Conservation (phyloP, 2,113 vertebrate species). For the Prochilodus magdalenae region DNA sequence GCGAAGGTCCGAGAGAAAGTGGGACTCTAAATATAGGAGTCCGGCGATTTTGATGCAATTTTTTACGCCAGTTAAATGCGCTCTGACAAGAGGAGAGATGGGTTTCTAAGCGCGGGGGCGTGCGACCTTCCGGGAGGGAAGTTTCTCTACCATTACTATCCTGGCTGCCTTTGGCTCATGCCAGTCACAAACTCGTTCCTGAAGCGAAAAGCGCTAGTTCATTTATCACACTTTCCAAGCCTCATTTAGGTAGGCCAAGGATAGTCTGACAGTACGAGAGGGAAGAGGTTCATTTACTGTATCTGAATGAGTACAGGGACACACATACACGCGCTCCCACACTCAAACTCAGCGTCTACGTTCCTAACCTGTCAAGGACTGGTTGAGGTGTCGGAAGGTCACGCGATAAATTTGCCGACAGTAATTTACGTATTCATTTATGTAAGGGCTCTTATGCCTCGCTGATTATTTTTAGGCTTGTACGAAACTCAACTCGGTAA, state of each 20-base stretch:
- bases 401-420: slow-evolving; percentile 39
- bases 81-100: slow-evolving; percentile 54
- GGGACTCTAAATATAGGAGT: slow-evolving; percentile 55
- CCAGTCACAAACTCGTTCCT: slow-evolving; percentile 42
- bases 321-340: not conserved
- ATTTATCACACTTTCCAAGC: slow-evolving; percentile 55
- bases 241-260: slow-evolving; percentile 56
- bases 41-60: slow-evolving; percentile 51
- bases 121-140: slow-evolving; percentile 39
- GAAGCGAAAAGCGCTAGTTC: slow-evolving; percentile 39
- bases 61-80: slow-evolving; percentile 57
- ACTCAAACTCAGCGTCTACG: slow-evolving; percentile 12
- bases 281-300: slow-evolving; percentile 41
- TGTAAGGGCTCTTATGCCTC: slow-evolving; percentile 28
- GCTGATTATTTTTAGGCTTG: slow-evolving; percentile 44
- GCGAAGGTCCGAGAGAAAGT: slow-evolving; percentile 46
- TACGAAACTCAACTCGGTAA: slow-evolving; percentile 11
- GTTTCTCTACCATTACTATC: slow-evolving; percentile 53
- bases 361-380: slow-evolving; percentile 30
- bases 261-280: slow-evolving; percentile 41
- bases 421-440: slow-evolving; percentile 39
- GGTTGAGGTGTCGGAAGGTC: slow-evolving; percentile 38
- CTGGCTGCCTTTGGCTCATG: slow-evolving; percentile 41
- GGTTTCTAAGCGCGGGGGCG: slow-evolving; percentile 31
- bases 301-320: slow-evolving; percentile 40